Base-by-base conservation (phyloP, 2,797 vertebrate species). In the Manis javanica region DNA sequence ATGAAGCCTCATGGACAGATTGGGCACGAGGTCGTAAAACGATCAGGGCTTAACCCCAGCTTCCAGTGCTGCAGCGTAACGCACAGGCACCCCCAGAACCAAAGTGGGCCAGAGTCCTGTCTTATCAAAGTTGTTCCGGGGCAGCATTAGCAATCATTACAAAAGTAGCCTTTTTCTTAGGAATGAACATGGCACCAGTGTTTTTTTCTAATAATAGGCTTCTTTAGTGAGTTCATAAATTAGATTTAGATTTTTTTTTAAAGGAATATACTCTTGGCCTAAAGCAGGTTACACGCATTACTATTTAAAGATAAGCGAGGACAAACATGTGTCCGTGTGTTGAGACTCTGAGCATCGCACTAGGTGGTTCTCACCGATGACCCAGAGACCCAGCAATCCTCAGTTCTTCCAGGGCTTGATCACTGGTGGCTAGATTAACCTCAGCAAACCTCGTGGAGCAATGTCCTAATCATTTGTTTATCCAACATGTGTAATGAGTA, bases 181-280 rank as follows among this genome's bases (percentile, higher is more conserved):
- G 46, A 91, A 93, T 87, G 37, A 83, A 23, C 3, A 24, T 42
- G 21, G 57, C 26, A 46, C 59, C 15, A 21, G 49, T 26, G 87
- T 93, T 95, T 79, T 90, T 93, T 95, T 74, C 51, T 49, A 88
- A 51, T 13, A 78, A 91, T 4, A 77, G 39, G 1, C 24, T 71
- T 42, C 39, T 87, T 82, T 16, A 72, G 26, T 49, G 42, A 77
- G 23, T 55, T 87, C 19, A 69, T 34, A 86, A 59, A 81, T 87
- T 42, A 92, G 78, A 92, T 64, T 72, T 12, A 7, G 9, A 59
- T 57, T 74, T 90, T 81, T 74, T 71, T 78, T 90, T 5, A 26
- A 55, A 75, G 49, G 6, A 51, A 26, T 31, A 11, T n/a, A 31
- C 5, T 39, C 26, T 92, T 91, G 68, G 14, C 53, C 53, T 66